Evolutionary conservation across 2,888 invertebrate species (phyloP), one percentile per base, ranked within the genome.

Genomic region (Xestia xanthographa): DNA sequence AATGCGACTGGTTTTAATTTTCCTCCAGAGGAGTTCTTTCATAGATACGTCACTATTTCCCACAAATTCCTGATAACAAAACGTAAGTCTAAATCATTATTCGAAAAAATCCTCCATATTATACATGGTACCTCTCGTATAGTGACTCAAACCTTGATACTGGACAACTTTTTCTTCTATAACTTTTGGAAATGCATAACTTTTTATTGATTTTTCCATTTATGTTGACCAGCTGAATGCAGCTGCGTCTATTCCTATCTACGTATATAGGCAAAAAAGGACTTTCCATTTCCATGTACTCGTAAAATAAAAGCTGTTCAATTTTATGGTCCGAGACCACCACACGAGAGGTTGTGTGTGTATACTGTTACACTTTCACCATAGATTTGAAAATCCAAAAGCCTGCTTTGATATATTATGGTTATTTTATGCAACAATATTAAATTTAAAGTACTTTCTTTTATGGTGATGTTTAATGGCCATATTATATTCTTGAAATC

Each of bases 1-100:
- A 96, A 97, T 1, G 97, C 97, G 2, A 96, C 97, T 4, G 95
- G 95, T 5, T 88, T 94, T 0, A 88, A 92, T 53, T 90, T 90
- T 58, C 92, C 94, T 0, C 87, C 89, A 0, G 88, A 86, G n/a
- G 92, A 95, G 83, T 95, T 91, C 77, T 92, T 96, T 29, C 67
- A 92, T 20, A 87, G 87, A 29, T 96, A 96, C 68, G 34, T 90
- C 75, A 80, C 79, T 6, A 0, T 66, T 17, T 95, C 96, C 0
- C 96, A 96, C 66, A 94, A 93, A 75, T 96, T 97, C 94, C 60
- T 93, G 88, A 12, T 91, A 89, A 83, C 94, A 92, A 68, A 95
- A 92, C 82, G 94, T 97, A 87, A 92, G 93, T 91, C n/a, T 17
- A 48, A 41, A 17, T 48, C 0, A 22, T 41, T 11, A 75, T 67